Base-by-base conservation (phyloP, 2,113 vertebrate species). In the Nerophis lumbriciformis region DNA sequence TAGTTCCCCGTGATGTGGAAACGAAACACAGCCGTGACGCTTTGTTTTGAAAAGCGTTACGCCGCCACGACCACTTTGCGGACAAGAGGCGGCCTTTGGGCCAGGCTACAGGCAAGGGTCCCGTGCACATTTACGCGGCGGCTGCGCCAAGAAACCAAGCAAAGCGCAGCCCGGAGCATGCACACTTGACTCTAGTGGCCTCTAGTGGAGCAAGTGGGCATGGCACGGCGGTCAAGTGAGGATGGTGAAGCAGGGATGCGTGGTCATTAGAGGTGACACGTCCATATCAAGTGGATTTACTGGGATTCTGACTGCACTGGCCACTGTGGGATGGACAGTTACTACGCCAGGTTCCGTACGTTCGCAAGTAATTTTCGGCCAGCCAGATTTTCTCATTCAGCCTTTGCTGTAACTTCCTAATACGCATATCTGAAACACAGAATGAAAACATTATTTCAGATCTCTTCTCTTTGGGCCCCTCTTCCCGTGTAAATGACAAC, bases 391-490 rank as follows among this genome's bases (percentile, higher is more conserved):
- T 92, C 83, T 89, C 89, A 90, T 87, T 92, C 89, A 89, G 86
- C 85, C 87, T 92, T 53, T 89, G 89, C 86, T 90, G 83, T 90
- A 88, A 88, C 88, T 90, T 92, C 89, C 89, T 92, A 92, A 84
- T 92, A 90, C 88, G 86, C 85, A 85, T 80, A 90, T 92, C 91
- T 92, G 91, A 90, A 92, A 92, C 88, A 92, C 89, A 90, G 86
- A 92, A 91, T 72, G 77, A 90, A 89, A 92, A 82, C 87, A 88
- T 92, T 92, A 92, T 92, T 92, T 91, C 91, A 92, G 91, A 89
- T 92, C 91, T 92, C 91, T 86, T 89, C 80, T 90, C 89, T 90
- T 91, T 91, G 89, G 91, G 91, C 90, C 80, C 88, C 83, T 85
- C 79, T 80, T 60, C 77, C 80, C 78, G 72, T 28, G 28, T 73